A percentile compares a stretch with the other conserved stretches of the same genome.
phyloP scores from a whole-genome alignment of 2,113 vertebrate genomes.

The Syngnathus typhle region DNA sequence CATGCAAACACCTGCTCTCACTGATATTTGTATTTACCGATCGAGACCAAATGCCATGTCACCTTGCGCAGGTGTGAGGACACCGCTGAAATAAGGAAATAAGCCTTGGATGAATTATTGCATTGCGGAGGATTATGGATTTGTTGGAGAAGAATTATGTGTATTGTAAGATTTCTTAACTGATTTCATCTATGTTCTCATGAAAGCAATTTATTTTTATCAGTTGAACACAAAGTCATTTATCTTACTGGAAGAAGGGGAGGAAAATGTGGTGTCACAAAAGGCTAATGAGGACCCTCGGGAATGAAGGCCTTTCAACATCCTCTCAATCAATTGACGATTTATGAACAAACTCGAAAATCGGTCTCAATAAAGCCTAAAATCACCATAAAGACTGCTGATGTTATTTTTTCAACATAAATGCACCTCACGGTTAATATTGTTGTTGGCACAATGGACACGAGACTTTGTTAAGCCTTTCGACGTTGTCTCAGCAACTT shows the following conservation, averaged over 20 bases:
- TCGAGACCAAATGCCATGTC: constrained; percentile 1
- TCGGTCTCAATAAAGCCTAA: background rate
- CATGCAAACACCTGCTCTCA: background rate
- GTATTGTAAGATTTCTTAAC: background rate
- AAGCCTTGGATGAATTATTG: background rate
- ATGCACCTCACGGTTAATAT: background rate
- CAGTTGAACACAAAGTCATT: constrained; percentile 2
- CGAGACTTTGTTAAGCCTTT: constrained; percentile 15
- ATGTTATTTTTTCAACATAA: constrained; percentile 7
- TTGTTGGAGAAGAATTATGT: background rate
- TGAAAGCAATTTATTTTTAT: constrained; percentile 6
- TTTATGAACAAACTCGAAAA: constrained; percentile 1
- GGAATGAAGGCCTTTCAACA: constrained; percentile 1
- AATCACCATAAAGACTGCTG: constrained; percentile 2
- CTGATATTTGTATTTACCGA: constrained; percentile 4
- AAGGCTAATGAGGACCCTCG: background rate
- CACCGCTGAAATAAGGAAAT: background rate
- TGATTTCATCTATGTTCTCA: background rate
- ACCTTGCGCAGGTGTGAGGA: constrained; percentile 2
- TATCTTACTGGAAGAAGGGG: constrained; percentile 1
- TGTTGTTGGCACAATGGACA: constrained; percentile 21
- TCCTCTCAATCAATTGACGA: background rate
- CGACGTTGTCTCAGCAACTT: constrained; percentile 16
- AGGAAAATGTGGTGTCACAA: background rate
- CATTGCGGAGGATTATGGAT: constrained; percentile 1